phyloP scores from a whole-genome alignment of 1,140 invertebrate species.

The Ceratitis capitata region DNA sequence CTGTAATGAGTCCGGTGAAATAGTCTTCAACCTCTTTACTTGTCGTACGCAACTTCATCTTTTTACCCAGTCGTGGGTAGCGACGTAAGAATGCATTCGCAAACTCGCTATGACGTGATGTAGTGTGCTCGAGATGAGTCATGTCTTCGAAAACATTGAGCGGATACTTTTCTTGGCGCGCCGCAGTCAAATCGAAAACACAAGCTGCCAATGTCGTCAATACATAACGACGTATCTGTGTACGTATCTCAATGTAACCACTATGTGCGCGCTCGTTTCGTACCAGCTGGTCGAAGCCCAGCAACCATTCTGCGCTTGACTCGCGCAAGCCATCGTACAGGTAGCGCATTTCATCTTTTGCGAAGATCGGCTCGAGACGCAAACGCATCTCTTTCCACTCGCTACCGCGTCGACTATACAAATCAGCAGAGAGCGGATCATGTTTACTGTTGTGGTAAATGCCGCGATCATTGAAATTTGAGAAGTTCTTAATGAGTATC shows the following conservation, averaged over 20 bases:
- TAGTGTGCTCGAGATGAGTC: conserved; percentile 58
- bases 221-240: conserved; percentile 55
- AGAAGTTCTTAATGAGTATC: conserved; percentile 71
- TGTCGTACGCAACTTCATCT: conserved; percentile 49
- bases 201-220: conserved; percentile 51
- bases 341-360: conserved; percentile 69
- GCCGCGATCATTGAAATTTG: conserved; percentile 69
- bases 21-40: conserved; percentile 62
- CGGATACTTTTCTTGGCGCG: conserved; percentile 47
- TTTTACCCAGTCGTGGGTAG: conserved; percentile 54
- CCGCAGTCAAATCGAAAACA: conserved; percentile 54
- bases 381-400: conserved; percentile 72
- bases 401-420: conserved; percentile 68
- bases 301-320: conserved; percentile 52
- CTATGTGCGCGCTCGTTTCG: conserved; percentile 43
- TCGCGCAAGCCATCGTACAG: conserved; percentile 64
- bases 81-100: conserved; percentile 55
- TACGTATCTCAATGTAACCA: conserved; percentile 51
- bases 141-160: conserved; percentile 57
- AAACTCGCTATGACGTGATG: conserved; percentile 54
- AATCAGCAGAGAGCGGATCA: conserved; percentile 68
- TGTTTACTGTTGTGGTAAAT: conserved; percentile 67
- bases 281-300: conserved; percentile 48
- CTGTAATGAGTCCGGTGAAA: conserved; percentile 64
- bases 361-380: conserved; percentile 73